phyloP scores from a whole-genome alignment of 2,797 vertebrate species.

The Tragelaphus eurycerus region DNA sequence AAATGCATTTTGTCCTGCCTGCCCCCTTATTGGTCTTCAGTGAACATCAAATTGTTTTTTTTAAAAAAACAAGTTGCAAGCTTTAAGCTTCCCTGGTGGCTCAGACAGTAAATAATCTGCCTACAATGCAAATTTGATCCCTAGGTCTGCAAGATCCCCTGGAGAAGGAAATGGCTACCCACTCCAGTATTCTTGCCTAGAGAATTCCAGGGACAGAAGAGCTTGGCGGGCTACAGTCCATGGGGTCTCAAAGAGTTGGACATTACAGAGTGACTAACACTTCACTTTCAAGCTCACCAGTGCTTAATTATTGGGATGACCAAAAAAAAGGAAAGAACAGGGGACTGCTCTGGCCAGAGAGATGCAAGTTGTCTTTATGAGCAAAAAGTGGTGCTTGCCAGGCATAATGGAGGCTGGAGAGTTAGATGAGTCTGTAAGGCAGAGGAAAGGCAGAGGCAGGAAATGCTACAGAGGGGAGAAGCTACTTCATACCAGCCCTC shows the following conservation, averaged over 20 bases:
- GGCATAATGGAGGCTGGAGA: background rate
- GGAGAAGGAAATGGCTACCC: background rate
- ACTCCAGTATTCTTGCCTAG: background rate
- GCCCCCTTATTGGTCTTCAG: slow-evolving; percentile 5
- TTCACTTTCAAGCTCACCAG: background rate
- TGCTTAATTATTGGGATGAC: slow-evolving; percentile 14
- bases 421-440: background rate
- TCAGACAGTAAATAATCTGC: background rate
- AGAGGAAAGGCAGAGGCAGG: background rate
- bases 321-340: background rate
- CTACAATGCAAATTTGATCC: background rate
- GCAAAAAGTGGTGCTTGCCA: background rate
- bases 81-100: background rate
- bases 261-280: background rate
- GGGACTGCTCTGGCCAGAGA: background rate
- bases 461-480: background rate
- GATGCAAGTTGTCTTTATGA: background rate
- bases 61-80: background rate
- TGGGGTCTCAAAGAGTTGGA: background rate
- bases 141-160: background rate
- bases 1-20: background rate
- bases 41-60: background rate
- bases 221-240: background rate
- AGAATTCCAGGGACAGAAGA: background rate
- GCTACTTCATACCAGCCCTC: background rate